Conservation (phyloP, 2,797 vertebrate species). For the Hylomyscus alleni region DNA sequence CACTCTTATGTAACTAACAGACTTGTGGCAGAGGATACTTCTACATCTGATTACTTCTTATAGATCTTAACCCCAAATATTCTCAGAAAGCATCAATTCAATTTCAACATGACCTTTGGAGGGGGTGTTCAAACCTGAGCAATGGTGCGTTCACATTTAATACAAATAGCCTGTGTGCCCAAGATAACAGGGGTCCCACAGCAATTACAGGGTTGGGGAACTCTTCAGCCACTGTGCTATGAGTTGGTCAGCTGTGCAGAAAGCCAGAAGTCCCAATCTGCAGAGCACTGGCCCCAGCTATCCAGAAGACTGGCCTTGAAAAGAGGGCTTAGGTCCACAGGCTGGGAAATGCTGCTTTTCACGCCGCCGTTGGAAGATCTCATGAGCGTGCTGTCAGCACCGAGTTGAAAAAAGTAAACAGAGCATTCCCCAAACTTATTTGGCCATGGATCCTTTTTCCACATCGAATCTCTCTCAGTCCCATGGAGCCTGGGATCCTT, state of each 20-base stretch:
- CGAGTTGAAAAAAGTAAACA: conserved; percentile 20
- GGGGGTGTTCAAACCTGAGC: background rate
- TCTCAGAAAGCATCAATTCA: background rate
- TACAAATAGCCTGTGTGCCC: background rate
- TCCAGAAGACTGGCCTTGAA: background rate
- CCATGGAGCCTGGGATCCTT: background rate
- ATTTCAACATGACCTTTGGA: background rate
- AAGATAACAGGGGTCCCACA: background rate
- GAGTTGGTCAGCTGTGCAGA: background rate
- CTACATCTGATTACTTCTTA: background rate
- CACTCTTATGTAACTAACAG: background rate
- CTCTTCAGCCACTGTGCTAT: background rate
- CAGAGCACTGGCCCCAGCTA: background rate
- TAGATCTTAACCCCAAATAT: background rate
- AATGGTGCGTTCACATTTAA: background rate
- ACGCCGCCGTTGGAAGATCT: background rate
- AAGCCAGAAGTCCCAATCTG: background rate
- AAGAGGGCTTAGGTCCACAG: background rate
- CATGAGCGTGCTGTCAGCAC: background rate
- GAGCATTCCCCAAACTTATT: conserved; percentile 37
- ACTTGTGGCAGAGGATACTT: background rate
- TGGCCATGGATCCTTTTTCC: conserved; percentile 25
- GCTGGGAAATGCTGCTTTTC: background rate
- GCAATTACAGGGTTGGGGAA: too few species aligned
- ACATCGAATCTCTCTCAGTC: background rate